Percentiles rank a stretch among this genome's conserved stretches.
These are phyloP conservation scores for Tympanoctomys barrerae DNA, from an alignment of 2,797 vertebrate genomes.

Conservation along the genomic window DNA sequence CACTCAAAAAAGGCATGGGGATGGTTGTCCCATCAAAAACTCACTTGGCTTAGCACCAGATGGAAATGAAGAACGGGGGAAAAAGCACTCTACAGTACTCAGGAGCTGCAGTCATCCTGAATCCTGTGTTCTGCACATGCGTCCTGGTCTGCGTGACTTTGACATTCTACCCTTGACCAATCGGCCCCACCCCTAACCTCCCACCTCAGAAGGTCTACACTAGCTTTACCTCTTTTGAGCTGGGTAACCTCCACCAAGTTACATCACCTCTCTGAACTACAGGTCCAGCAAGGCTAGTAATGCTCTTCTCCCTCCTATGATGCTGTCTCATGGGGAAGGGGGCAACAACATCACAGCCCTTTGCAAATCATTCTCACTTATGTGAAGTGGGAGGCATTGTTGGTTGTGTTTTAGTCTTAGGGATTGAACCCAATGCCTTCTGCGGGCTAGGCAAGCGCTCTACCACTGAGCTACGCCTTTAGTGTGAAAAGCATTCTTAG, in stretches of 20 bases:
- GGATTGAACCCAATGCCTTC: background rate
- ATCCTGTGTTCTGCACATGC: background rate
- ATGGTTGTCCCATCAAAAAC: background rate
- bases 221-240: background rate
- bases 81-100: no score
- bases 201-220: background rate
- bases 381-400: background rate
- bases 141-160: background rate
- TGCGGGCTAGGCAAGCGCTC: background rate
- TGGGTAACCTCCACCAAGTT: background rate
- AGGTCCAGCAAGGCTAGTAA: background rate
- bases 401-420: background rate
- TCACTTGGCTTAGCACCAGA: background rate
- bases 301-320: background rate
- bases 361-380: background rate
- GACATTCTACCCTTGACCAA: background rate
- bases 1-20: background rate
- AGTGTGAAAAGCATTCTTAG: background rate
- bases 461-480: background rate
- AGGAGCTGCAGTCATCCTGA: background rate
- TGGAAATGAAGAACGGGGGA: background rate
- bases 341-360: conserved; percentile 33
- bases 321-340: background rate
- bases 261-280: background rate
- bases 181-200: background rate